Evolutionary conservation across 2,797 vertebrate species (phyloP).

Genomic region (Microctenopoma steveboyesi): DNA sequence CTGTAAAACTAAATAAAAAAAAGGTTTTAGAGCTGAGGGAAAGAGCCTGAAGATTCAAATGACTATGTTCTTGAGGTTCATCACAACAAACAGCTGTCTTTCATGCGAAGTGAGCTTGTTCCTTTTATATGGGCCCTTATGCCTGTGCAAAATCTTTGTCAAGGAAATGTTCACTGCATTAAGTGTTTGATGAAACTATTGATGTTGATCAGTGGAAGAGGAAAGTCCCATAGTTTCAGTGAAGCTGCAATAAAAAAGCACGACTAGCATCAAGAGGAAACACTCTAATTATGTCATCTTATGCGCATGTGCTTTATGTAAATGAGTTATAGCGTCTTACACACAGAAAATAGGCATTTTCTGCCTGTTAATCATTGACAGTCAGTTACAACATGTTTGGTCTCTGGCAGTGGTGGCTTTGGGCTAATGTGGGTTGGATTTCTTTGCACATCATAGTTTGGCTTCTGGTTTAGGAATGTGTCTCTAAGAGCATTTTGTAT

Average conservation of each 20-base stretch:
- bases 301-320: background rate
- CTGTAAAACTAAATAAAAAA: background rate
- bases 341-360: conserved; percentile 12
- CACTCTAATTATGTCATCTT: background rate
- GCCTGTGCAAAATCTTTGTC: background rate
- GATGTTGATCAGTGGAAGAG: background rate
- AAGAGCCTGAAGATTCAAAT: too few relatives aligned
- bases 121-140: too few relatives aligned
- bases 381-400: background rate
- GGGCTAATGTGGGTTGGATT: conserved; percentile 5
- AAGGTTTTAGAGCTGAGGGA: too few relatives aligned
- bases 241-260: background rate
- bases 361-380: conserved; percentile 4
- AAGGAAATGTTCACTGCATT: background rate
- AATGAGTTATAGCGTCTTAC: background rate
- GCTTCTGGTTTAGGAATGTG: background rate
- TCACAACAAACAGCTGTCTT: too few relatives aligned
- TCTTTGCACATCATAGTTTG: conserved; percentile 7
- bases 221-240: background rate
- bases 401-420: background rate
- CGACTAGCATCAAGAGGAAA: background rate
- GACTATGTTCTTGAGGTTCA: too few relatives aligned
- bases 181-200: background rate
- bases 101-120: too few relatives aligned
- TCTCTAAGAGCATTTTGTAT: background rate